Evolutionary conservation across 2,888 invertebrate species (phyloP).

Genomic region (Melanostoma scalare): DNA sequence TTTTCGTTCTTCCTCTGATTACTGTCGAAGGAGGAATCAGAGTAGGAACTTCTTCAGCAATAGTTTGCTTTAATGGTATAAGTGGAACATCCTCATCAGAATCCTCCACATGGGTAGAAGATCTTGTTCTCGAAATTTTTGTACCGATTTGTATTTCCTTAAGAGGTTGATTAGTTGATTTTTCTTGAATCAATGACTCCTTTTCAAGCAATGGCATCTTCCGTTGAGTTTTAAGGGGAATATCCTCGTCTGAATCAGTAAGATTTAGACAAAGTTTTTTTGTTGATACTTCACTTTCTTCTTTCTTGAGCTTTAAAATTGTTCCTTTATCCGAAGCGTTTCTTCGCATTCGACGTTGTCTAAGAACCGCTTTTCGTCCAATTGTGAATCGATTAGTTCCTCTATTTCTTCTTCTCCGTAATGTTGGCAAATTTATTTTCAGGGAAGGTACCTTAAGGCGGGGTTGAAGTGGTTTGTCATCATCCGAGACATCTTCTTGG

Average conservation of each 20-base stretch:
- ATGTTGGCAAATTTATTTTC: slow-evolving; percentile 14
- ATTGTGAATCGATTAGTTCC: neutral
- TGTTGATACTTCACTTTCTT: too few relatives aligned
- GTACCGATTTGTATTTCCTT: too few relatives aligned
- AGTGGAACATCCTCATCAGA: slow-evolving; percentile 17
- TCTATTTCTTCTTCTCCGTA: neutral
- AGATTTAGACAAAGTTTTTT: too few relatives aligned
- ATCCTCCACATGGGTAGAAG: neutral
- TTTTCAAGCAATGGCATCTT: too few relatives aligned
- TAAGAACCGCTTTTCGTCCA: neutral
- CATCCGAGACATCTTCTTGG: slow-evolving; percentile 8
- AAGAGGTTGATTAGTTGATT: too few relatives aligned
- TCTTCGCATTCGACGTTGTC: neutral
- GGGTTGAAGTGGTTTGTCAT: neutral
- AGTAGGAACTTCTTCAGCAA: neutral
- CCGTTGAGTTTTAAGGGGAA: too few relatives aligned
- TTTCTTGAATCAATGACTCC: too few relatives aligned
- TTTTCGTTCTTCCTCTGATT: neutral
- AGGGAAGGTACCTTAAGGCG: slow-evolving; percentile 8
- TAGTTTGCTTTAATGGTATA: neutral
- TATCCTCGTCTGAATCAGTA: too few relatives aligned
- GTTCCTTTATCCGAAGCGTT: neutral
- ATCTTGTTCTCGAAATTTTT: neutral
- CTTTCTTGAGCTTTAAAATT: too few relatives aligned
- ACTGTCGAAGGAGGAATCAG: neutral